Evolutionary conservation across 2,888 invertebrate species (phyloP), one percentile per base, ranked within the genome.

Genomic region (Hydriomena furcata): DNA sequence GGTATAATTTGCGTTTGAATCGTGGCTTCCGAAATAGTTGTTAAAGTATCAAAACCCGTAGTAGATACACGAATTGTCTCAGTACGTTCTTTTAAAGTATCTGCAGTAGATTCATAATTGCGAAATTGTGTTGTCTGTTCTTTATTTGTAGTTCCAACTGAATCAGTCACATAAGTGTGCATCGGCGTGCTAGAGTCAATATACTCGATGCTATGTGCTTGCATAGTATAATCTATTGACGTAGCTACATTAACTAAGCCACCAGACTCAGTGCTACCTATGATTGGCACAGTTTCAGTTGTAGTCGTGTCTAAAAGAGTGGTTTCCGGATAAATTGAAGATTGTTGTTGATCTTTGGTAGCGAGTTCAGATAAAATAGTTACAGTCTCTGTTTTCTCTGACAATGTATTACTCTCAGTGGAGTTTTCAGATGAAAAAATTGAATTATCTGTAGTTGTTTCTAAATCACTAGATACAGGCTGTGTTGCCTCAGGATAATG

Each of bases 1-100:
- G 5, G 1, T 2, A 13, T 1, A 20, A 21, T 28, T 28, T 40
- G n/a, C 8, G 30, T 31, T 36, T 36, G 36, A 20, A 2, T 10
- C 12, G 12, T 23, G 11, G 7, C 3, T 23, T 36, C 25, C n/a
- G 12, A 25, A 6, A 23, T 21, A 23, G 40, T 31, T 31, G 11
- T 12, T n/a, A 8, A 36, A 25, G 12, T 36, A 25, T 36, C 36
- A 12, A 13, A 36, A 36, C 5, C 24, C 1, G 36, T 36, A 36
- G 24, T 7, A 25, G 36, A 5, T 2, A 13, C 23, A n/a, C n/a
- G n/a, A 2, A n/a, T n/a, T 1, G 11, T 25, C 5, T 8, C n/a
- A 36, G 5, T 1, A n/a, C 1, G 5, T n/a, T 25, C 36, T 36
- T 23, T 4, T 5, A 12, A 11, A 17, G 13, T 25, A 36, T 25